Base-by-base conservation (phyloP, 1,140 invertebrate species). In the Archegozetes longisetosus region DNA sequence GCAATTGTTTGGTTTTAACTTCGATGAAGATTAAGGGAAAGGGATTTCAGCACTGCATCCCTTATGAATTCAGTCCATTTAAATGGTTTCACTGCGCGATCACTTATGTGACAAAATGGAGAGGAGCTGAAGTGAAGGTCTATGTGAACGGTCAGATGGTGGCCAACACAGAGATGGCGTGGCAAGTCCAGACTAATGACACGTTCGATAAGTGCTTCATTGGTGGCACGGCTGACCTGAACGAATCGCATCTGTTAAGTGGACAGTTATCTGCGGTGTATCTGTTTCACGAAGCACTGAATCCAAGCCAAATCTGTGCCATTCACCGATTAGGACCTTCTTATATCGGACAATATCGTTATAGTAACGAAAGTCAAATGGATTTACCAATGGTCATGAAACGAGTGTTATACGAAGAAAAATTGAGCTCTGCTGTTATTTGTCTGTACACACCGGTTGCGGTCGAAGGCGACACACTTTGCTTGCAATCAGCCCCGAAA, bases 401-500 rank as follows among this genome's bases (percentile, higher is more conserved):
- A 32, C 32, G 96, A 88, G 89, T 97, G 62, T 78, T 99, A 65
- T 99, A 98, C 76, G 95, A 98, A 76, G 93, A 93, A 61, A 95
- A 94, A 75, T 76, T 99, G 67, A 94, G 92, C 62, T 86, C 83
- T 67, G 85, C 88, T 65, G 90, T 99, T 69, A 89, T 98, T 67
- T 98, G 98, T 75, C 95, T 98, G 85, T 99, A 98, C 78, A 98
- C 97, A 75, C 95, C 96, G 53, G 94, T 98, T 68, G 94, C 95
- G 54, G 79, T 78, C 22, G 60, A 98, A 75, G 90, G 90, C 68
- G 94, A 98, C 74, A 61, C 59, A 14, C 79, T 98, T 50, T 98
- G 94, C 78, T 79, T 98, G 61, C 93, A 98, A 75, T 94, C 91
- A 60, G 88, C 89, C 58, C 90, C 93, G 56, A 97, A 96, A 79